Conservation (phyloP, 2,113 vertebrate species). For the Menidia beryllina region DNA sequence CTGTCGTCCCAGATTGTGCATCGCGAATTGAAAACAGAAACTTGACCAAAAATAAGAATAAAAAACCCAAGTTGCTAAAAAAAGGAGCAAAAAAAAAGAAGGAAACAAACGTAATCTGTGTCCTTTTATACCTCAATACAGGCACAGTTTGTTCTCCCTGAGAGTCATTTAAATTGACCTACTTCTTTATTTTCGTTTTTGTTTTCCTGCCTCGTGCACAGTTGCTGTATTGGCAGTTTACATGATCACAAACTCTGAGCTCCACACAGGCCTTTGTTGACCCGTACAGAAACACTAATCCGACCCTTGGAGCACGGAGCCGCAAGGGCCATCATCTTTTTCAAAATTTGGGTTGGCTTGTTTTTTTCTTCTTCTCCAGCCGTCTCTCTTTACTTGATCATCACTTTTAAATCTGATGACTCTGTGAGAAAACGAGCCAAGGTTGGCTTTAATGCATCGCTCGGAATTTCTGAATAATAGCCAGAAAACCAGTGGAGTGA, state of each 20-base stretch:
- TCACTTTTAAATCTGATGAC: slow-evolving; percentile 16
- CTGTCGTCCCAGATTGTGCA: no score
- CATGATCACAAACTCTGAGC: not conserved
- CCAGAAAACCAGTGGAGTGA: slow-evolving; percentile 5
- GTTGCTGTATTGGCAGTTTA: no score
- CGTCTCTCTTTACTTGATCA: not conserved
- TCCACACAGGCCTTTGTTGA: not conserved
- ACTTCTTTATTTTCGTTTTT: not conserved
- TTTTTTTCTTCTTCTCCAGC: not conserved
- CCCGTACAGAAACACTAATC: not conserved
- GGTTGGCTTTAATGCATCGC: not conserved
- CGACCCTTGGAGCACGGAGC: not conserved
- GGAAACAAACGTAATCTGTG: not conserved
- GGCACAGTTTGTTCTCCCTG: not conserved
- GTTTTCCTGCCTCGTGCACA: not conserved
- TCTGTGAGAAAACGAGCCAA: not conserved
- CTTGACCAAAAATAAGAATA: not conserved
- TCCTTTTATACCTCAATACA: not conserved
- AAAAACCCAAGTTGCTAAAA: not conserved
- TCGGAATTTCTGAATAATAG: slow-evolving; percentile 17
- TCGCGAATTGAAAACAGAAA: not conserved
- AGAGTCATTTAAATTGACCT: not conserved
- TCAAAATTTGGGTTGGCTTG: not conserved
- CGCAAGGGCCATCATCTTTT: not conserved
- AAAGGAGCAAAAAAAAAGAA: not conserved